Evolutionary conservation across 1,140 invertebrate species (phyloP), one percentile per base, ranked within the genome.

Genomic region (Caenorhabditis inopinata): DNA sequence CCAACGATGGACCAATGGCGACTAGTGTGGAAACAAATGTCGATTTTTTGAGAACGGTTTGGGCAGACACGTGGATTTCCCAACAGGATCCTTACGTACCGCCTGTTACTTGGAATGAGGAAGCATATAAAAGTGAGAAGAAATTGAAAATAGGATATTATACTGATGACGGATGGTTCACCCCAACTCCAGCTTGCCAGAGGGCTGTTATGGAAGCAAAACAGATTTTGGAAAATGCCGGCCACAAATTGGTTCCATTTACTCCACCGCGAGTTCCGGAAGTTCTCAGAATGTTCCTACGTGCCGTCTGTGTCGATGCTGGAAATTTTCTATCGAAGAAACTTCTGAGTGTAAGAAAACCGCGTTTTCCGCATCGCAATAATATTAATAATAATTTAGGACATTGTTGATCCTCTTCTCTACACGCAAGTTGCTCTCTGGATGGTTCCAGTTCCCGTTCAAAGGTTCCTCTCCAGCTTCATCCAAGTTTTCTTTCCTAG

Each of bases 81-180:
- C 45, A 74, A 58, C 27, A 53, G 25, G 80, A 82, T 73, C 80
- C 80, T 23, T 82, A 82, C 23, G 80, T 82, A 9, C 76, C 80
- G 14, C 80, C 80, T 73, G 80, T 82, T 0, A 49, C 77, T 1
- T 82, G 80, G 80, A 78, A 74, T 47, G 77, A 80, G 14, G 68
- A 68, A 73, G 47, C 53, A 46, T 80, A 80, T 42, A 35, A 74
- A 42, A 18, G 23, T 16, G 83, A 78, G 16, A 47, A 82, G 14
- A 86, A 85, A 35, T 78, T 88, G 16, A 80, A 84, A 1, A 88
- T 89, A 73, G 88, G 88, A 23, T 89, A 89, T 76, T 89, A 86
- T 74, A 85, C 86, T 7, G 75, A 84, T 12, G 89, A 83, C 76
- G 85, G 74, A 74, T 85, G 79, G 82, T 85, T 87, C 85, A 86